Percentiles rank a stretch among this genome's conserved stretches.
phyloP scores from a whole-genome alignment of 2,797 vertebrate genomes.

The Sphenopsis melanotis region DNA sequence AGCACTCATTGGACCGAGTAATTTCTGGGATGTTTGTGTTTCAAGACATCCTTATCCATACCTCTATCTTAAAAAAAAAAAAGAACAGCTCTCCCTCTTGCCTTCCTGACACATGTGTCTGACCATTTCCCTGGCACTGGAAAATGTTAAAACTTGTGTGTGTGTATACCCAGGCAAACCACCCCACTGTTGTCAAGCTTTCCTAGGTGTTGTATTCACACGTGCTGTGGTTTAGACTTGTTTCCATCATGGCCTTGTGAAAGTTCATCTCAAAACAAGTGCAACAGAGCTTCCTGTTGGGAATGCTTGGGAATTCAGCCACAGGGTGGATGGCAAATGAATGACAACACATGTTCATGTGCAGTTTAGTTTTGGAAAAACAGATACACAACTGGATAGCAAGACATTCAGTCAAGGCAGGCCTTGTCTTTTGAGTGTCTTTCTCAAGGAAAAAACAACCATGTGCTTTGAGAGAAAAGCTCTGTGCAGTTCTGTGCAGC shows the following conservation, averaged over 20 bases:
- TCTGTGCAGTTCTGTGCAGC: background rate
- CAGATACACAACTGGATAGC: background rate
- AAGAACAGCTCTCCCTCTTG: background rate
- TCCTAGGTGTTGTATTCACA: background rate
- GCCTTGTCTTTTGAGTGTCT: background rate
- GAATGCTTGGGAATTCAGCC: background rate
- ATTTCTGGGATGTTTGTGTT: background rate
- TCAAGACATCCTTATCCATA: background rate
- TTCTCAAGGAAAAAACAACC: background rate
- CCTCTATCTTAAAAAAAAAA: background rate
- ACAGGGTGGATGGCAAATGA: background rate
- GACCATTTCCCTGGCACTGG: background rate
- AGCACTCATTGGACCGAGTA: background rate
- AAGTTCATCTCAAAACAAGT: background rate
- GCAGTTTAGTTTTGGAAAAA: constrained; percentile 12
- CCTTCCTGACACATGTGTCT: background rate
- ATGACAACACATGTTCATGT: background rate
- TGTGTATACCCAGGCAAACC: background rate
- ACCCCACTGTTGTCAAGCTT: background rate
- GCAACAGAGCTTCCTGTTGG: background rate
- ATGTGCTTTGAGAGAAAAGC: background rate
- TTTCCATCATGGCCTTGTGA: background rate
- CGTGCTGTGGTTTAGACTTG: background rate
- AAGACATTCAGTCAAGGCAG: background rate
- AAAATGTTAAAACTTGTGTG: background rate